phyloP scores from a whole-genome alignment of 2,113 vertebrate species.

The Rousettus leschenaultii region DNA sequence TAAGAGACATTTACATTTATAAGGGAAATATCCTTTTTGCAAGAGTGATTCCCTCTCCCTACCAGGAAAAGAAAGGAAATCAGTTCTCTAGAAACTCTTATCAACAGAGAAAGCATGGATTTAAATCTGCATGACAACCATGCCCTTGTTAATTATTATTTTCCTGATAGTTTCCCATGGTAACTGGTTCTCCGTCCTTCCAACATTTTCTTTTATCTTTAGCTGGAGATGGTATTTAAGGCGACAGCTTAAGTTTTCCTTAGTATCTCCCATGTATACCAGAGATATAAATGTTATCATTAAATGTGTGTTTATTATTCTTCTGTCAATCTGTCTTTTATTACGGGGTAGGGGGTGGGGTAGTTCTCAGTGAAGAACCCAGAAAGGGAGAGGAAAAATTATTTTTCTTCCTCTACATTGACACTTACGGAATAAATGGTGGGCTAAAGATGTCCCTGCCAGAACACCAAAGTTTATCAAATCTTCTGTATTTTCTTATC shows the following conservation, averaged over 20 bases:
- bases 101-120: neutral
- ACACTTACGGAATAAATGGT: neutral
- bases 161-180: neutral
- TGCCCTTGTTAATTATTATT: neutral
- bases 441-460: neutral
- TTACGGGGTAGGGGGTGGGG: no score
- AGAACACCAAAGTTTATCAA: neutral
- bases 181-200: neutral
- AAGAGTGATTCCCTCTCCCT: neutral
- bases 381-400: neutral
- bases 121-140: neutral
- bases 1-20: neutral
- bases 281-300: neutral
- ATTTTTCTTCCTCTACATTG: neutral
- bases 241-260: neutral
- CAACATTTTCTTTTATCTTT: neutral
- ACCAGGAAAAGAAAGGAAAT: neutral
- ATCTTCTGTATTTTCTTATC: neutral
- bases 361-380: neutral
- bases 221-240: neutral
- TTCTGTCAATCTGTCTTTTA: neutral
- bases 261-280: neutral
- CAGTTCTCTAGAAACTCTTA: neutral
- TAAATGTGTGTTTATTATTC: neutral
- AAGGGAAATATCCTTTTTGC: neutral